Evolutionary conservation across 2,113 vertebrate species (phyloP).

Genomic region (Trochalopteron elliotii): DNA sequence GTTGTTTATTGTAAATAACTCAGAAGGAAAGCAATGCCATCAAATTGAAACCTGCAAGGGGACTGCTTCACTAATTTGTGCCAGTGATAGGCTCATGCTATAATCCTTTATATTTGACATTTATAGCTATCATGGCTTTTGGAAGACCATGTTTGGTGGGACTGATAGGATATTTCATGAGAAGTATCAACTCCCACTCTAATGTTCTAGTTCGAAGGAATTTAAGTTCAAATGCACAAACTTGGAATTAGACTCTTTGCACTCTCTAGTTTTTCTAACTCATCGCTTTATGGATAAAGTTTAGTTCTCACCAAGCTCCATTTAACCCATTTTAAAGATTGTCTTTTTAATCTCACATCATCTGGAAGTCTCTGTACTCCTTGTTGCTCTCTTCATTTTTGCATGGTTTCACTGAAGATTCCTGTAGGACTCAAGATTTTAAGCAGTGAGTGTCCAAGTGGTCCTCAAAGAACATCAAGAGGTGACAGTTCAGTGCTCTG

Average conservation of each 20-base stretch:
- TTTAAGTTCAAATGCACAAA: not conserved
- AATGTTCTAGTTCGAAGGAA: not conserved
- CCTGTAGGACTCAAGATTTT: not conserved
- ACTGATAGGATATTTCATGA: not conserved
- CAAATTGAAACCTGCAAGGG: not conserved
- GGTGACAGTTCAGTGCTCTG: not conserved
- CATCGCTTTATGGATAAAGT: not conserved
- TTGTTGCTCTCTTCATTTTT: not conserved
- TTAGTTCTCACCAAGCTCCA: not conserved
- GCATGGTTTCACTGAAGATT: not conserved
- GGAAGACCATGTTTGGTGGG: not conserved
- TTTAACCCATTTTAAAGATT: not conserved
- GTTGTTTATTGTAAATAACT: not conserved
- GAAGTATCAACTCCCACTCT: not conserved
- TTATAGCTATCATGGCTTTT: too few species aligned
- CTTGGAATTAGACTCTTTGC: not conserved
- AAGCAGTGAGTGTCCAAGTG: not conserved
- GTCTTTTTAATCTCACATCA: not conserved
- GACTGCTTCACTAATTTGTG: not conserved
- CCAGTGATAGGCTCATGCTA: fast-evolving
- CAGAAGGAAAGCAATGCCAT: not conserved
- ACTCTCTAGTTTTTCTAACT: not conserved
- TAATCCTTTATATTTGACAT: too few species aligned
- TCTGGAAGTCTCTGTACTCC: not conserved
- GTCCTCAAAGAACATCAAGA: not conserved